Base-by-base conservation (phyloP, 2,113 vertebrate species). In the Aramus guarauna region DNA sequence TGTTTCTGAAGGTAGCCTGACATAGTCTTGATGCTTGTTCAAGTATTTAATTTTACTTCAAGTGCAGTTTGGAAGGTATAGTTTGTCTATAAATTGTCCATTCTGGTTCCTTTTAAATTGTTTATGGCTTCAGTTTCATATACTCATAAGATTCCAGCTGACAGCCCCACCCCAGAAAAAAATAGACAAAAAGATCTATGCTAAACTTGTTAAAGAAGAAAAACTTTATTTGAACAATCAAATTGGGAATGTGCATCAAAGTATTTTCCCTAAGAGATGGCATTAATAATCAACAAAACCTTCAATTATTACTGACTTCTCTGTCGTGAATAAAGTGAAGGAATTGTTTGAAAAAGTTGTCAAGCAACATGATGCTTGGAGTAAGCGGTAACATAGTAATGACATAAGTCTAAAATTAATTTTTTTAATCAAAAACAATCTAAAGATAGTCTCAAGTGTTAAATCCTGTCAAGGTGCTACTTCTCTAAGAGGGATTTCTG, bases 401-500 rank as follows among this genome's bases (percentile, higher is more conserved):
- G 82, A 58, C 43, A 59, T 77, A 95, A 91, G 74, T 88, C 36
- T 94, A 85, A 96, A 97, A 92, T 96, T 90, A 97, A 23, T 94
- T 97, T 96, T 41, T 97, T 89, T 29, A 62, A 96, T 95, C 75
- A 94, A 96, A 95, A 95, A 41, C 59, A 77, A 72, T 94, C 83
- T 85, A 80, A 97, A 97, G 97, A 92, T 94, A 96, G 60, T 95
- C 52, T 97, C 17, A 60, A 96, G 75, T 94, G 59, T 97, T 97
- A 85, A 94, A 96, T 97, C 87, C 74, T 94, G 92, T 79, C 56
- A 91, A 84, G 78, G 30, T 73, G 15, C 82, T 97, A 39, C 90
- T 93, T 97, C 69, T 94, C 63, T 79, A 82, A 94, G 72, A 69
- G 13, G 17, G 41, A 69, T 95, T 96, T 96, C 87, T 96, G 84